A percentile compares a stretch with the other conserved stretches of the same genome.
Evolutionary conservation across 2,113 vertebrate genomes (phyloP).

Genomic region (Hypocryptadius cinnamomeus): DNA sequence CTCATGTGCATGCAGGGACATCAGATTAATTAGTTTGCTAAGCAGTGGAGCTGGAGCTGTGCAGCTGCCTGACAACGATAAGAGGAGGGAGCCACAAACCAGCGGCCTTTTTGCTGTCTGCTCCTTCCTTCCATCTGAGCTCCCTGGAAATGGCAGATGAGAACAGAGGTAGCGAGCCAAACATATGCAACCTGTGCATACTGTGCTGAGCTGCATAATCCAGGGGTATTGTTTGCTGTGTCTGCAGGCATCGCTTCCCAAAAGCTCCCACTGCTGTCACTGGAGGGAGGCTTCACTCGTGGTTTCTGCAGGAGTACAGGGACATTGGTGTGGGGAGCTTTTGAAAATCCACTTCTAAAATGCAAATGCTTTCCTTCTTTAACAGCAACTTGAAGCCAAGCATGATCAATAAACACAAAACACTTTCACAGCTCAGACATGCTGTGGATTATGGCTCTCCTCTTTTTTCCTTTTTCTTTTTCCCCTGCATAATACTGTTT

Average conservation of each 20-base stretch:
- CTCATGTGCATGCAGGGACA: neutral
- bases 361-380: neutral
- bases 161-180: neutral
- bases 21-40: neutral
- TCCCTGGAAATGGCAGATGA: neutral
- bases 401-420: neutral
- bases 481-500: neutral
- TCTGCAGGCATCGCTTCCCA: neutral
- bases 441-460: neutral
- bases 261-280: neutral
- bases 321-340: neutral
- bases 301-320: neutral
- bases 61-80: neutral
- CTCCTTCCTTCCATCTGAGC: neutral
- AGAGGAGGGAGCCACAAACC: neutral
- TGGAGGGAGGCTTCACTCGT: neutral
- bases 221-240: neutral
- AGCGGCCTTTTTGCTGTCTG: neutral
- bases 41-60: neutral
- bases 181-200: neutral
- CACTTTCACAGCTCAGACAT: neutral
- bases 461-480: neutral
- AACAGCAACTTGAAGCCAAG: neutral
- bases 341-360: conserved; percentile 6
- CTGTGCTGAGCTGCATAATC: neutral